A percentile compares a stretch with the other conserved stretches of the same genome.
Conservation (phyloP, 2,888 invertebrate genomes). For the Metallyticus violacea region DNA sequence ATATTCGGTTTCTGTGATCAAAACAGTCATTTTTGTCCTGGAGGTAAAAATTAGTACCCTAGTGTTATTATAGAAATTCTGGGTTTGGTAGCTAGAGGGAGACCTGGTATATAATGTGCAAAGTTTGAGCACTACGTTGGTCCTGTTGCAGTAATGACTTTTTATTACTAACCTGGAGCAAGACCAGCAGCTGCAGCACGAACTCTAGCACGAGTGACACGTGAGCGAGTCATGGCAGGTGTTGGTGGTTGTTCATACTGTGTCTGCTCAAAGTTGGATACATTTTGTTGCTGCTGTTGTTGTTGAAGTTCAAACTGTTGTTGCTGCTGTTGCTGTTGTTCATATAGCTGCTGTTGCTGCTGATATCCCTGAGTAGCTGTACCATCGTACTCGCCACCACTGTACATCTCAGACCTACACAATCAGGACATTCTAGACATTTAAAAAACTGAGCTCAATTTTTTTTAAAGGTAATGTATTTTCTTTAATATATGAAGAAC, state of each 20-base stretch:
- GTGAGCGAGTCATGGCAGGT: slow-evolving; percentile 37
- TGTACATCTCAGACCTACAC: slow-evolving; percentile 35
- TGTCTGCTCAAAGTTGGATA: slow-evolving; percentile 41
- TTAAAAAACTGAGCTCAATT: no score
- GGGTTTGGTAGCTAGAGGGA: no score
- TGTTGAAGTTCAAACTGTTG: slow-evolving; percentile 29
- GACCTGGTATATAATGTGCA: no score
- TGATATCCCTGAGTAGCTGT: slow-evolving; percentile 30
- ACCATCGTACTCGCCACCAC: slow-evolving; percentile 30
- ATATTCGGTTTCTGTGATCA: no score
- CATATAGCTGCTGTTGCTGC: slow-evolving; percentile 33
- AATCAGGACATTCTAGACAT: not conserved
- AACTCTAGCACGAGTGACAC: slow-evolving; percentile 22
- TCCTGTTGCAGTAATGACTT: no score
- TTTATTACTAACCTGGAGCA: not conserved
- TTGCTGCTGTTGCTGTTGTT: slow-evolving; percentile 30
- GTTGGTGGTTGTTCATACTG: slow-evolving; percentile 47
- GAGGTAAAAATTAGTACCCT: no score
- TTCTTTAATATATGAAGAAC: no score
- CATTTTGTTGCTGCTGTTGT: slow-evolving; percentile 32
- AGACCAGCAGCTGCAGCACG: slow-evolving; percentile 1
- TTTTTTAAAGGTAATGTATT: no score
- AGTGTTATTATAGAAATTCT: no score
- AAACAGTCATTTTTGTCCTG: no score
- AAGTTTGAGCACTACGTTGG: no score